Evolutionary conservation across 2,888 invertebrate species (phyloP), one percentile per base, ranked within the genome.

Genomic region (Liposcelis brunnea): DNA sequence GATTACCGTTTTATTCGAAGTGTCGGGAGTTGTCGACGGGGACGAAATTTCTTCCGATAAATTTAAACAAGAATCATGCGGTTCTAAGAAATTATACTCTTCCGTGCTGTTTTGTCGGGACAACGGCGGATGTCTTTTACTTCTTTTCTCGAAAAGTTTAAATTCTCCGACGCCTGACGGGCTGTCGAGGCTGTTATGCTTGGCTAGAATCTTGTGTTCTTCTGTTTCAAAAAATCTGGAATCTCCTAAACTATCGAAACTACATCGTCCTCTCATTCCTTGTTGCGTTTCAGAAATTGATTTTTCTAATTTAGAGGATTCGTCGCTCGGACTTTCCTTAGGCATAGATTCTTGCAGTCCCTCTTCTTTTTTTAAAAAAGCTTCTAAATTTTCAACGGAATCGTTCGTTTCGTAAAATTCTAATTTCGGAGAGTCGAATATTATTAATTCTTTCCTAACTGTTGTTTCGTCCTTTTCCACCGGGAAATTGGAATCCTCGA

Each of bases 321-420:
- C 26, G 26, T 26, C 26, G 26, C 26, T 6, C 8, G 26, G 26
- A 8, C 26, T 26, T 26, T 26, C 26, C 26, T 26, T 26, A 4
- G 26, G 26, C 8, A 8, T 6, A 26, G 26, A 8, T 40, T 40
- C 40, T 12, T 21, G 40, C 40, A 40, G 16, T 16, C 40, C 40
- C 21, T 40, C 40, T 40, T 40, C 40, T n/a, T n/a, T 19, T 19
- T 40, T 21, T 19, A 40, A 21, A 40, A 40, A 40, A 3, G 40
- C 40, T 40, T 40, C 40, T 40, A 40, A 18, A 11, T 40, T 40
- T 11, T 40, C 40, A 10, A 40, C 19, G 12, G 40, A 40, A 11
- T 40, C 40, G 19, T 40, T 40, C n/a, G 40, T 40, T 40, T 40
- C 40, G 19, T 40, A 40, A 19, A 40, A 40, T 21, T 40, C 40